Evolutionary conservation across 2,113 vertebrate species (phyloP).

Genomic region (Sinocyclocheilus rhinocerous): DNA sequence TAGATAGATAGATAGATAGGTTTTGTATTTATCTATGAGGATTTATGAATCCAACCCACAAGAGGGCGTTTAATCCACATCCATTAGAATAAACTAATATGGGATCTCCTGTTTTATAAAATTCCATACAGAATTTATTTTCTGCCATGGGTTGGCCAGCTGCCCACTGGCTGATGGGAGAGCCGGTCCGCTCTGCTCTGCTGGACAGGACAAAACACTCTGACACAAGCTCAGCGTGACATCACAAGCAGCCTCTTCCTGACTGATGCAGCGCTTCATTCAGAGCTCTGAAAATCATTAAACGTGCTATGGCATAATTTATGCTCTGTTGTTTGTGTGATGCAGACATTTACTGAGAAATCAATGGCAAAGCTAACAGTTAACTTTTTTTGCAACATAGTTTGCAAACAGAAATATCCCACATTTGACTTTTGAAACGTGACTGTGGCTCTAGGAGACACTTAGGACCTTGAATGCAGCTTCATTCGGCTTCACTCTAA

Average conservation of each 20-base stretch:
- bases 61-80: constrained; percentile 8
- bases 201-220: background rate
- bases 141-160: background rate
- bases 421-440: background rate
- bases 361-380: background rate
- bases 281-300: background rate
- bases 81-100: background rate
- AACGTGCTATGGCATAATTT: background rate
- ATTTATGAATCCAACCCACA: constrained; percentile 5
- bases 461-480: background rate
- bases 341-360: background rate
- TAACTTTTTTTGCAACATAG: background rate
- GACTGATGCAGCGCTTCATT: background rate
- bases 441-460: background rate
- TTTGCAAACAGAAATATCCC: background rate
- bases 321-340: background rate
- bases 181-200: background rate
- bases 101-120: background rate
- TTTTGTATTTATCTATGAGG: background rate
- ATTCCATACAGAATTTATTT: background rate
- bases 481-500: background rate
- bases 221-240: background rate
- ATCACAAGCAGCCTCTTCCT: background rate
- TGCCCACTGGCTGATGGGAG: background rate
- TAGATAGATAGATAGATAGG: background rate